Evolutionary conservation across 2,888 invertebrate species (phyloP).

Genomic region (Xestia sexstrigata): DNA sequence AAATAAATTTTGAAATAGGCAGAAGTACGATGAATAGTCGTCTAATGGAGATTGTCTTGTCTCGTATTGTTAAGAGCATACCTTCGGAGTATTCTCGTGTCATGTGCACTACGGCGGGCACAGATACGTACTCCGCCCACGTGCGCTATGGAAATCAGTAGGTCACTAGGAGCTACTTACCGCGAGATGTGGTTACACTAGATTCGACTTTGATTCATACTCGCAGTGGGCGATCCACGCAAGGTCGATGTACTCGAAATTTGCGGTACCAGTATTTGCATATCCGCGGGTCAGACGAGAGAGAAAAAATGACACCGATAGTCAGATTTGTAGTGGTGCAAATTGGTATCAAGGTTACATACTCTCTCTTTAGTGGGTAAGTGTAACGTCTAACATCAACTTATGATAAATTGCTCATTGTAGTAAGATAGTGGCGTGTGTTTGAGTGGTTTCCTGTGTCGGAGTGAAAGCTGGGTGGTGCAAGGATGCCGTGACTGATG

Average conservation of each 20-base stretch:
- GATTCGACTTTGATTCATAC: constrained; percentile 84
- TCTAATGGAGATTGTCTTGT: neutral
- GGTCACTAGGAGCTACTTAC: constrained; percentile 86
- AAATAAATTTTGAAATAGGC: neutral
- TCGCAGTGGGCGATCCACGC: constrained; percentile 82
- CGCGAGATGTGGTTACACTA: constrained; percentile 76
- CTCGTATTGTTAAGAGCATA: neutral
- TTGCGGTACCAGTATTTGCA: constrained; percentile 89
- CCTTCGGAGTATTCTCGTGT: constrained; percentile 24
- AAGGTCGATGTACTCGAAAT: constrained; percentile 89
- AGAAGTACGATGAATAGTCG: neutral
- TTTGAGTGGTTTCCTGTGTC: constrained; percentile 88
- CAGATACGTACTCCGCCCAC: constrained; percentile 78
- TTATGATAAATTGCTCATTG: constrained; percentile 90
- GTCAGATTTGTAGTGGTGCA: constrained; percentile 80
- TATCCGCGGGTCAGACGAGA: constrained; percentile 82
- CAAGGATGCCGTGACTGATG: constrained; percentile 81
- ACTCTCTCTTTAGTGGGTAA: constrained; percentile 89
- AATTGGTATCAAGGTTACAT: constrained; percentile 89
- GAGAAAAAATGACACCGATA: constrained; percentile 88
- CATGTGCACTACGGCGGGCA: constrained; percentile 67
- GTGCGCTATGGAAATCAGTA: constrained; percentile 87
- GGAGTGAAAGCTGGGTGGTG: constrained; percentile 84
- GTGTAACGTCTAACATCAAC: constrained; percentile 89
- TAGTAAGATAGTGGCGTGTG: constrained; percentile 86